Percentiles rank a stretch among this genome's conserved stretches.
Conservation (phyloP, 2,888 invertebrate species). For the Epicampocera succincta region DNA sequence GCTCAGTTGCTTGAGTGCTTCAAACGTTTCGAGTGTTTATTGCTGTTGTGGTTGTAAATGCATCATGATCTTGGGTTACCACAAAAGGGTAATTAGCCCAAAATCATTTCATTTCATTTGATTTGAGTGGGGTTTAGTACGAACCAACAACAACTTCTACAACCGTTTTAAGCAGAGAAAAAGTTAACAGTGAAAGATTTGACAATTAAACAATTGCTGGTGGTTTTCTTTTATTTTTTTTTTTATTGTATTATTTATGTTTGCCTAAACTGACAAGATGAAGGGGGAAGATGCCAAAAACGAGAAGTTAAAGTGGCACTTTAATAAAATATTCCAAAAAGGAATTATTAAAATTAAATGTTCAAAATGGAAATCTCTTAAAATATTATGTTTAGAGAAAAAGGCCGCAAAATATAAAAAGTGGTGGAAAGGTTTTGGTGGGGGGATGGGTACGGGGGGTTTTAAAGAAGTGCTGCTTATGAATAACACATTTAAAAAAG, state of each 20-base stretch:
- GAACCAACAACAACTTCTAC: slow-evolving; percentile 11
- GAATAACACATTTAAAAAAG: no score
- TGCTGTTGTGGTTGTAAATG: slow-evolving; percentile 15
- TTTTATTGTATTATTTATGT: background rate
- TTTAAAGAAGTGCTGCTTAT: no score
- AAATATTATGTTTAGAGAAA: no score
- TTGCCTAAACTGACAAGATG: background rate
- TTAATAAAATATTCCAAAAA: no score
- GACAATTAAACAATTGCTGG: slow-evolving; percentile 62
- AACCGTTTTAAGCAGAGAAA: slow-evolving; percentile 26
- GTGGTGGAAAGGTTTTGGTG: no score
- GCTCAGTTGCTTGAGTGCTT: slow-evolving; percentile 54
- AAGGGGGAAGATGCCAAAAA: slow-evolving; percentile 22
- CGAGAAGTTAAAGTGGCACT: background rate
- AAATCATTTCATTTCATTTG: slow-evolving; percentile 72
- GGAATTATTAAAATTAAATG: no score
- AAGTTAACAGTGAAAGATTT: slow-evolving; percentile 40
- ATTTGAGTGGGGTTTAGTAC: slow-evolving; percentile 54
- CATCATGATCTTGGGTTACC: slow-evolving; percentile 74
- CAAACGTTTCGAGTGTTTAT: slow-evolving; percentile 29
- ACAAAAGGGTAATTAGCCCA: slow-evolving; percentile 79
- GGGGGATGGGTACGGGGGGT: no score
- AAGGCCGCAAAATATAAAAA: no score
- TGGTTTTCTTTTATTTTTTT: slow-evolving; percentile 19
- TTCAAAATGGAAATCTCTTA: no score